Conservation (phyloP, 2,113 vertebrate species). For the Hydropotes inermis region DNA sequence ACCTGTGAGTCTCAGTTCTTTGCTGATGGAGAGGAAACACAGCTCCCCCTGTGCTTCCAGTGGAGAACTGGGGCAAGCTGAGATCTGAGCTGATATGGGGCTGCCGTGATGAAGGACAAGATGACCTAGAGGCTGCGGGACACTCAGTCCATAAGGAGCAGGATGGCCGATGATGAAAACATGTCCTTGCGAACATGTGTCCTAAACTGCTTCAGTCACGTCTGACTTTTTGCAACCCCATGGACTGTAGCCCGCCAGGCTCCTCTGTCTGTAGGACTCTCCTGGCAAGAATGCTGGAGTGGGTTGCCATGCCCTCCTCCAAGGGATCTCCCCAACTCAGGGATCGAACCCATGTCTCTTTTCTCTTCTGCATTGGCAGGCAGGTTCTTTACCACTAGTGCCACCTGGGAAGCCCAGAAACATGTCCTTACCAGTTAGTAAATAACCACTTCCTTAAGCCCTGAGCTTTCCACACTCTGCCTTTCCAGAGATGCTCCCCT, state of each 20-base stretch:
- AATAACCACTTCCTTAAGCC: no score
- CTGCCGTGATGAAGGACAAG: background rate
- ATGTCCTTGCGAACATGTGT: background rate
- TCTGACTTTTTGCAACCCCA: background rate
- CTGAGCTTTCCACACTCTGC: background rate
- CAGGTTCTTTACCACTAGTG: background rate
- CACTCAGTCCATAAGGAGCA: background rate
- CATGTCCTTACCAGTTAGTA: background rate
- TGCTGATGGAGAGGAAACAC: background rate
- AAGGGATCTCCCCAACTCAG: background rate
- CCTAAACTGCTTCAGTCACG: background rate
- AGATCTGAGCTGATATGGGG: background rate
- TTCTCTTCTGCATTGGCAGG: background rate
- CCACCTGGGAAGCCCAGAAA: background rate
- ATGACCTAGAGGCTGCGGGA: background rate
- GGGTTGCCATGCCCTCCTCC: background rate
- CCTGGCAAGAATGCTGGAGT: background rate
- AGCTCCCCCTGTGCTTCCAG: background rate
- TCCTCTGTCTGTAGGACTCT: background rate
- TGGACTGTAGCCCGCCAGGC: background rate
- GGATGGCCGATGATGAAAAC: background rate
- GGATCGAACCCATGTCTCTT: background rate
- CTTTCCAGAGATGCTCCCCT: background rate
- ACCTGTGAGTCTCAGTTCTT: background rate
- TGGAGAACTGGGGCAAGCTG: background rate